These are phyloP conservation scores for Lethrus apterus DNA, from an alignment of 1,140 invertebrate species.

Conservation along the genomic window DNA sequence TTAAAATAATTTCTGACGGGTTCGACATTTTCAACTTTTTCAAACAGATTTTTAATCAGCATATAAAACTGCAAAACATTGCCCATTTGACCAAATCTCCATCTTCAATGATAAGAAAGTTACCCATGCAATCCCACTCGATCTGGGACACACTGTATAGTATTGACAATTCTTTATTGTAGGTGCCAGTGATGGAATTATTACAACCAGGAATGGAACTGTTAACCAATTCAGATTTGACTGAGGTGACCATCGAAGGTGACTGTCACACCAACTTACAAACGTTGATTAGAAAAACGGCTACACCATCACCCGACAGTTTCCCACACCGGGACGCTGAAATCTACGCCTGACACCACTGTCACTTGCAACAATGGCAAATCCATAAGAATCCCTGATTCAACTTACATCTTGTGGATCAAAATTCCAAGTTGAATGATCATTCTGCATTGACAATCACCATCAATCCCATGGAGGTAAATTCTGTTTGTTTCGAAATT, in stretches of 20 bases:
- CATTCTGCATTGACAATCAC: constrained; percentile 95
- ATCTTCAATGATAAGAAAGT: too few species aligned
- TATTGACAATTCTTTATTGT: constrained; percentile 10
- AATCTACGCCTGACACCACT: constrained; percentile 76
- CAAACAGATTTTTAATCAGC: too few species aligned
- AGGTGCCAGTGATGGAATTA: constrained; percentile 67
- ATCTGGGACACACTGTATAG: too few species aligned
- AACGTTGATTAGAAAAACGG: constrained; percentile 73
- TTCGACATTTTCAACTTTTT: too few species aligned
- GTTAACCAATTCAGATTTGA: constrained; percentile 69
- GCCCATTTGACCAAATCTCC: too few species aligned
- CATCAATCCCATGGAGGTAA: constrained; percentile 92
- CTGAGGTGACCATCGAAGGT: constrained; percentile 85
- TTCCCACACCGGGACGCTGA: constrained; percentile 85
- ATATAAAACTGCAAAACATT: too few species aligned
- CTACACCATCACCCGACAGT: constrained; percentile 82
- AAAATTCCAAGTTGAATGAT: constrained; percentile 91
- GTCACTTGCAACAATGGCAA: constrained; percentile 68
- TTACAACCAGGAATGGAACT: constrained; percentile 69
- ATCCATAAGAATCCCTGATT: constrained; percentile 60
- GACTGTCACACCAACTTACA: constrained; percentile 86
- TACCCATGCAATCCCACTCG: too few species aligned
- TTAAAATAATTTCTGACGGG: too few species aligned
- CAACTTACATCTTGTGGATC: constrained; percentile 70
- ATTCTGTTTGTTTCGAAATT: constrained; percentile 6